Evolutionary conservation across 2,113 vertebrate genomes (phyloP), one percentile per base, ranked within the genome.

Genomic region (Tringa solitaria): DNA sequence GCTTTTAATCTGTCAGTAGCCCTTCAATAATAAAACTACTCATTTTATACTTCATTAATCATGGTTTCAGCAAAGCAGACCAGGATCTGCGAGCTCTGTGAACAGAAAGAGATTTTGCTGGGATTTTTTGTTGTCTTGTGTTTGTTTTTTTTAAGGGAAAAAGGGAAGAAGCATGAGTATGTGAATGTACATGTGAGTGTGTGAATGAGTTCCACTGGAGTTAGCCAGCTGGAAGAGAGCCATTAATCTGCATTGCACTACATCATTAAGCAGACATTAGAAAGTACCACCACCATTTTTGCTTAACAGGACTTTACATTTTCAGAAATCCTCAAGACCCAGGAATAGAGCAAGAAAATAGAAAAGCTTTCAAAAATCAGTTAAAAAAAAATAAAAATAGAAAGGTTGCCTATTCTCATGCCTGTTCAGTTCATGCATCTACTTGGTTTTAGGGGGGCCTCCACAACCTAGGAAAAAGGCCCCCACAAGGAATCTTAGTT

Each of bases 21-120:
- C 59, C 86, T 94, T 97, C 56, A 28, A 93, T 96, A 91, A 94
- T 87, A 95, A 98, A 98, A 89, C 76, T 64, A 82, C 69, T 45
- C 61, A 85, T 91, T 96, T 94, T 67, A 39, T 93, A 93, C 87
- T 94, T 96, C 88, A 94, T 87, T 97, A 96, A 93, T 73, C 87
- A 65, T 59, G 60, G 48, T 95, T 93, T 95, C 96, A 93, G 84
- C 76, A 95, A 60, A 78, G 74, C 56, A 94, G 41, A 92, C 76
- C 81, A 97, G 64, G 73, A 79, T 84, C 67, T 85, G 46, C 70
- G 83, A 89, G 48, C 82, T 96, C 81, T 89, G 65, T 54, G 61
- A 96, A 78, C 53, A 76, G 35, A 84, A 89, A 14, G 28, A 56
- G 33, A 56, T 46, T 57, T 33, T 57, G 23, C 12, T 51, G 15